A percentile compares a stretch with the other conserved stretches of the same genome.
These are phyloP conservation scores for Leptinotarsa haldemani DNA, from an alignment of 2,888 invertebrate genomes.

Conservation along the genomic window DNA sequence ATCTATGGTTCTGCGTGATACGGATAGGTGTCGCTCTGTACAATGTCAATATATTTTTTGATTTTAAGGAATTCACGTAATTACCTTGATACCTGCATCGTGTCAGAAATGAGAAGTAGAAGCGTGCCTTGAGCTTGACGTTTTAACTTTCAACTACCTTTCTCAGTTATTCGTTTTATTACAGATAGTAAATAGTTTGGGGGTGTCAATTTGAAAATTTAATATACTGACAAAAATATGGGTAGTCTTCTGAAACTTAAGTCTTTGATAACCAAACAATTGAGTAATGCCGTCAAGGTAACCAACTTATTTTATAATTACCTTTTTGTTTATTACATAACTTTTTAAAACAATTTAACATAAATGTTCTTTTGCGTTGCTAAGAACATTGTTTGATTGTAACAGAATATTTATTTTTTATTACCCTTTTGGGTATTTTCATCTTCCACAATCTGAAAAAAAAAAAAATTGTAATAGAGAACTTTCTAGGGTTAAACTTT, in stretches of 20 bases:
- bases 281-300: conserved; percentile 10
- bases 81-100: conserved; percentile 7
- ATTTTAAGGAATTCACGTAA: not conserved
- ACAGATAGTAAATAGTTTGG: not conserved
- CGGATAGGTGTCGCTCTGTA: not conserved
- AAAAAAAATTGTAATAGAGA: too few relatives aligned
- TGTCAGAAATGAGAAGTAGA: conserved; percentile 8
- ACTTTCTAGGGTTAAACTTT: too few relatives aligned
- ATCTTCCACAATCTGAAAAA: too few relatives aligned
- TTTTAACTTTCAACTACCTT: not conserved
- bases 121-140: not conserved
- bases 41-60: not conserved
- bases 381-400: not conserved
- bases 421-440: too few relatives aligned
- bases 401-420: too few relatives aligned
- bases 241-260: conserved; percentile 5
- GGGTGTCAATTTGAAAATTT: not conserved
- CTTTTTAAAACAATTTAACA: not conserved
- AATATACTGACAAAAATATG: conserved; percentile 5
- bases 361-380: not conserved
- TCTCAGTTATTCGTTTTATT: not conserved
- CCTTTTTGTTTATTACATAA: conserved; percentile 10
- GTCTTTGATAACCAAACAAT: not conserved
- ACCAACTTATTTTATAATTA: not conserved
- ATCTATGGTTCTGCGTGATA: not conserved